Evolutionary conservation across 2,888 invertebrate genomes (phyloP).

Genomic region (Copidosoma aretas): DNA sequence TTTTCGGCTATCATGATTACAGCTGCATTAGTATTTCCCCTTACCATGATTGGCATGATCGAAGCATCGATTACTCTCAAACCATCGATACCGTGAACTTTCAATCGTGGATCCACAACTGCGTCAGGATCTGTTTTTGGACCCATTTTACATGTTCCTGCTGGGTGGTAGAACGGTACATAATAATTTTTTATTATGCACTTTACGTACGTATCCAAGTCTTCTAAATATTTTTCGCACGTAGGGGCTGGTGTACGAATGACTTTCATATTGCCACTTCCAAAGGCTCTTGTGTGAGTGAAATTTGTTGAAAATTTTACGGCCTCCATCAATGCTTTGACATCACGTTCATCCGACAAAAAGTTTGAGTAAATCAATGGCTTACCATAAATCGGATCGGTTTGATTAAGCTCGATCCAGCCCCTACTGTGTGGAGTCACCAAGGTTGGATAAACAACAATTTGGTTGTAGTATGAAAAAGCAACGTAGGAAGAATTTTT

Average conservation of each 20-base stretch:
- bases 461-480: conserved; percentile 61
- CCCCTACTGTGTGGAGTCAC: conserved; percentile 72
- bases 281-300: conserved; percentile 66
- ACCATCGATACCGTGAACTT: background rate
- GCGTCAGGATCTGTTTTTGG: conserved; percentile 1
- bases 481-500: conserved; percentile 67
- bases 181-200: conserved; percentile 10
- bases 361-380: conserved; percentile 75
- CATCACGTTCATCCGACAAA: conserved; percentile 68
- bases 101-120: background rate
- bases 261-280: conserved; percentile 66
- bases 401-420: conserved; percentile 44
- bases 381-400: conserved; percentile 11
- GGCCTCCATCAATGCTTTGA: conserved; percentile 67
- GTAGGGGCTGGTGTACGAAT: conserved; percentile 46
- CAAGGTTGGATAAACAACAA: conserved; percentile 62
- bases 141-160: conserved; percentile 12
- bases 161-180: conserved; percentile 7
- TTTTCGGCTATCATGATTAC: conserved; percentile 4
- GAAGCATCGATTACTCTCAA: conserved; percentile 3
- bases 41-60: background rate
- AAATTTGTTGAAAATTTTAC: conserved; percentile 66
- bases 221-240: background rate
- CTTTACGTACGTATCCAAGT: background rate
- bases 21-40: conserved; percentile 4